Evolutionary conservation across 2,888 invertebrate genomes (phyloP).

Genomic region (Phortica magna): DNA sequence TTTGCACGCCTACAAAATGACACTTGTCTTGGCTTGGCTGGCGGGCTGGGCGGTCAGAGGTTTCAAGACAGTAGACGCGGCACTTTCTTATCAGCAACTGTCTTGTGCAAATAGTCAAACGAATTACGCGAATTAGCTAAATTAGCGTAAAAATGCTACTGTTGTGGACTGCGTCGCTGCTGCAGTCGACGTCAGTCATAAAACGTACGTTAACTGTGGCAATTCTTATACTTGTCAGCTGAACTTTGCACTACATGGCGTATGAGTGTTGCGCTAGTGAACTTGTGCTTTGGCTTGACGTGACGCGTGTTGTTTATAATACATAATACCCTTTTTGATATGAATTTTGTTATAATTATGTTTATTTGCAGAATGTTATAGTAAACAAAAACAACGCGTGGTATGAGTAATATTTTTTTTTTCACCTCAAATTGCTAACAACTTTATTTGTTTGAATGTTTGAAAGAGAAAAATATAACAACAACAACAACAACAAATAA

Average conservation of each 20-base stretch:
- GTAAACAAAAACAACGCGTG: background rate
- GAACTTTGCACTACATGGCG: slow-evolving; percentile 1
- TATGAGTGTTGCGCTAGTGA: background rate
- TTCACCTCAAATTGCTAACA: background rate
- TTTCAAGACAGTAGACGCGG: background rate
- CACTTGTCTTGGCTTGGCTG: background rate
- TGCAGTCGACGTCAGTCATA: background rate
- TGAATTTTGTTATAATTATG: background rate
- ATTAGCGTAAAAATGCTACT: background rate
- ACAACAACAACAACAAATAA: slow-evolving; percentile 6
- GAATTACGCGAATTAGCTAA: background rate
- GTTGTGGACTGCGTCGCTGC: background rate
- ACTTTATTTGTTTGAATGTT: background rate
- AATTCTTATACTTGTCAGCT: background rate
- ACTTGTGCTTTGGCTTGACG: background rate
- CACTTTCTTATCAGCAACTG: background rate
- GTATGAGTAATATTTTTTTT: slow-evolving; percentile 47
- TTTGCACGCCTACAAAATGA: slow-evolving; percentile 1
- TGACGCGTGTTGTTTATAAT: background rate
- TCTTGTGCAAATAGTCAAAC: background rate
- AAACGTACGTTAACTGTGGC: background rate
- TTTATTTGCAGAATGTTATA: background rate
- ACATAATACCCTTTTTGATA: background rate
- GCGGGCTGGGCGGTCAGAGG: background rate
- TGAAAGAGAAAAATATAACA: background rate